A percentile compares a stretch with the other conserved stretches of the same genome.
Conservation (phyloP, 2,797 vertebrate genomes). For the Borostomias antarcticus region DNA sequence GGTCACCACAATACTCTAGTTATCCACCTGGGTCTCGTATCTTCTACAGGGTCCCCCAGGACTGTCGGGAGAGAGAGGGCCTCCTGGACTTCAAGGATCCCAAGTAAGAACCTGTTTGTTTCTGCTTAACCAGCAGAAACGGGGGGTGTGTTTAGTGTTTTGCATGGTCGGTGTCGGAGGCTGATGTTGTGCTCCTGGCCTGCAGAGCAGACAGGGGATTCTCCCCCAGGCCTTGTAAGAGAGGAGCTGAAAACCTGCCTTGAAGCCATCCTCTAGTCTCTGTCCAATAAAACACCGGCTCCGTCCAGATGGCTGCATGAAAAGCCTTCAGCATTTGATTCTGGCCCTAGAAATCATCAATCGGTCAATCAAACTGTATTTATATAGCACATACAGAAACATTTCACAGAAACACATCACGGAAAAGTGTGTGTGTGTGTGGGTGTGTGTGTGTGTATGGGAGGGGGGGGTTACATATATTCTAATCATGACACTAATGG, state of each 20-base stretch:
- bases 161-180: neutral
- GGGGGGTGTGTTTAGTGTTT: neutral
- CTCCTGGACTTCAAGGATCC: slow-evolving; percentile 66
- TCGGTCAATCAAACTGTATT: too few species aligned
- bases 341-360: neutral
- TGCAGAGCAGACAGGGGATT: neutral
- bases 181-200: neutral
- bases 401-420: too few species aligned
- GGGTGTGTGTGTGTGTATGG: too few species aligned
- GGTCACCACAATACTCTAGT: neutral
- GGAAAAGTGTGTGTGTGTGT: too few species aligned
- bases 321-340: neutral
- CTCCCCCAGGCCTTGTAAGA: neutral
- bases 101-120: slow-evolving; percentile 68
- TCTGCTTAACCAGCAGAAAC: neutral
- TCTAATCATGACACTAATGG: too few species aligned
- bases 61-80: slow-evolving; percentile 71
- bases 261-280: neutral
- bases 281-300: neutral
- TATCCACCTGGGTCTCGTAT: slow-evolving; percentile 8
- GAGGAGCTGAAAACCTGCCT: neutral
- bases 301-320: neutral
- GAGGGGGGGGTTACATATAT: too few species aligned
- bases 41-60: slow-evolving; percentile 75
- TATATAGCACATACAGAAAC: too few species aligned